Evolutionary conservation across 2,888 invertebrate species (phyloP), one percentile per base, ranked within the genome.

Genomic region (Bimastos eiseni): DNA sequence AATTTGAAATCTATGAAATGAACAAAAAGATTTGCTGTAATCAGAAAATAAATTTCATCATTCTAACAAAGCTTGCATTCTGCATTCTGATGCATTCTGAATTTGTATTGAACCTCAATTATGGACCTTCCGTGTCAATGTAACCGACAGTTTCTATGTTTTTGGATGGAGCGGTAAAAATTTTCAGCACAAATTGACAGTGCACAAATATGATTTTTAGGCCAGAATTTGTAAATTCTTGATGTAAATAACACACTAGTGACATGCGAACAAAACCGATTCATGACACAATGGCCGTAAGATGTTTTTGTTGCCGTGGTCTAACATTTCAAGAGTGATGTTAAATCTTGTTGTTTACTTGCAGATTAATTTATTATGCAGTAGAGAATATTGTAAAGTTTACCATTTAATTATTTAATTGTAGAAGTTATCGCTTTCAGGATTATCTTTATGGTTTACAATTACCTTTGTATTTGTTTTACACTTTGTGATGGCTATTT

Each of bases 221-320:
- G 70, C 4, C n/a, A 24, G 8, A 49, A 49, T 6, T n/a, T 70
- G 17, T 70, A n/a, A n/a, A 70, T 70, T 30, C 30, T n/a, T 70
- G n/a, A 70, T 70, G 70, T 70, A 49, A 30, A 70, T 70, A 70
- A 8, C 70, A 70, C 70, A n/a, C n/a, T 70, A n/a, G n/a, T n/a
- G n/a, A 70, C 70, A 70, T 70, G n/a, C n/a, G 70, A n/a, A 70
- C 30, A n/a, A 70, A 70, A 70, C 70, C 70, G n/a, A n/a, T 70
- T 70, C 70, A 70, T n/a, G 70, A n/a, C 70, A n/a, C n/a, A n/a
- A n/a, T n/a, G n/a, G n/a, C n/a, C n/a, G n/a, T n/a, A n/a, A n/a
- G n/a, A 70, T n/a, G 70, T 70, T n/a, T n/a, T 70, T 70, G 55
- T 55, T 55, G 70, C 70, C 11, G n/a, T 70, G 30, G 30, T 70